Base-by-base conservation (phyloP, 2,797 vertebrate genomes). In the Myotis vivesi region DNA sequence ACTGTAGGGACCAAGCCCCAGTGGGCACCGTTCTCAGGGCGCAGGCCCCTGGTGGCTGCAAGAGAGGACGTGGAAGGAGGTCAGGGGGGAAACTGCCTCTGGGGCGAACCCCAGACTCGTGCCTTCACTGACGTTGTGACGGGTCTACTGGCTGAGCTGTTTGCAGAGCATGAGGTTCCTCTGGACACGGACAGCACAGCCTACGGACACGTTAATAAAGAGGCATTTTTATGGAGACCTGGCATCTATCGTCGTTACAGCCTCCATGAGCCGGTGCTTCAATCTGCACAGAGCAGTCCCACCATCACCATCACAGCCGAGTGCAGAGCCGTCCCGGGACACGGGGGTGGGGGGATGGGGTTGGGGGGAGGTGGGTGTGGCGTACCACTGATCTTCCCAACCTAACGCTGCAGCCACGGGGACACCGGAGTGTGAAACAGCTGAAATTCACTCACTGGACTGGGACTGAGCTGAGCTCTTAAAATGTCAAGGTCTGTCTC, bases 21-120 rank as follows among this genome's bases (percentile, higher is more conserved):
- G 55, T 2, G 6, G n/a, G 8, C 33, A 41, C 41, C 3, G 23
- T 13, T 12, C 22, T 16, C 49, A 0, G 0, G 0, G 25, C 7
- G 25, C 23, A 11, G 17, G 28, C 7, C 38, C 9, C 17, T 10
- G 25, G n/a, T 19, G 51, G 13, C 2, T 8, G 20, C 12, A 7
- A 71, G 16, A 20, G 71, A 51, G 6, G 64, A 38, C 2, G 0
- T 57, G 55, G 49, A 22, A 4, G 20, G 57, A 28, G 25, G 10
- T 59, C 23, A 72, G 19, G 9, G 17, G 38, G 19, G 5, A 6
- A 8, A 4, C 3, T 0, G 11, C 6, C 9, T 66, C 64, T 66
- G 64, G 57, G 25, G 1, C 0, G 57, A 59, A 13, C 25, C 57
- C 57, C 57, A 28, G 25, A 25, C 5, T 0, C 6, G 17, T 7